These are phyloP conservation scores for Antrozous pallidus DNA, from an alignment of 2,797 vertebrate genomes.

Conservation along the genomic window DNA sequence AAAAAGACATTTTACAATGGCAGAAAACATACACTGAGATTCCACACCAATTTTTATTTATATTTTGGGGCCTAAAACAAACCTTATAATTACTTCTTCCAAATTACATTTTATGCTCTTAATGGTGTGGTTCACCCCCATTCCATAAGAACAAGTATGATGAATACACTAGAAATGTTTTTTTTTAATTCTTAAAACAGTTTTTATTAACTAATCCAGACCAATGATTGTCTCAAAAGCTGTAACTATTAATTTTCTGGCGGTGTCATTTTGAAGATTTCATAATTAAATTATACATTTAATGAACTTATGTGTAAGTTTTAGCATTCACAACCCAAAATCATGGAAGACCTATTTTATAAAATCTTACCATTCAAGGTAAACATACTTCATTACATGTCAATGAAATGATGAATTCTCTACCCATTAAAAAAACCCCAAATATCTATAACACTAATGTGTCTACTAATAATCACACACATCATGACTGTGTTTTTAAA, in stretches of 20 bases:
- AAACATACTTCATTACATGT: constrained; percentile 45
- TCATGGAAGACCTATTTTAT: constrained; percentile 51
- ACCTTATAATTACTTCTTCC: constrained; percentile 30
- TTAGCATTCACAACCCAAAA: constrained; percentile 57
- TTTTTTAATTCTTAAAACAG: constrained; percentile 24
- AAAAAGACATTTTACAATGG: constrained; percentile 52
- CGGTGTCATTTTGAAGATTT: constrained; percentile 46
- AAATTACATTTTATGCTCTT: constrained; percentile 34
- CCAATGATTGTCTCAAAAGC: constrained; percentile 49
- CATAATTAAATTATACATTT: constrained; percentile 46
- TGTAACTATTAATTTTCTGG: constrained; percentile 47
- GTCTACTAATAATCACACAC: constrained; percentile 56
- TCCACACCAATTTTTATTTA: constrained; percentile 65
- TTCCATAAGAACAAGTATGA: constrained; percentile 45
- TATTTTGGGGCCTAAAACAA: constrained; percentile 48
- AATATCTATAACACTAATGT: constrained; percentile 42
- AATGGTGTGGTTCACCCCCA: constrained; percentile 19
- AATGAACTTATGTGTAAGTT: constrained; percentile 32
- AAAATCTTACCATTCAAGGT: constrained; percentile 46
- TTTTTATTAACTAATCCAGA: constrained; percentile 55
- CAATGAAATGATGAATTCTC: constrained; percentile 51
- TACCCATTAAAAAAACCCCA: constrained; percentile 47
- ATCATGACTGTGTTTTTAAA: constrained; percentile 45
- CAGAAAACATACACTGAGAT: constrained; percentile 62
- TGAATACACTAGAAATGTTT: constrained; percentile 55